Base-by-base conservation (phyloP, 2,113 vertebrate species). In the Calypte anna region DNA sequence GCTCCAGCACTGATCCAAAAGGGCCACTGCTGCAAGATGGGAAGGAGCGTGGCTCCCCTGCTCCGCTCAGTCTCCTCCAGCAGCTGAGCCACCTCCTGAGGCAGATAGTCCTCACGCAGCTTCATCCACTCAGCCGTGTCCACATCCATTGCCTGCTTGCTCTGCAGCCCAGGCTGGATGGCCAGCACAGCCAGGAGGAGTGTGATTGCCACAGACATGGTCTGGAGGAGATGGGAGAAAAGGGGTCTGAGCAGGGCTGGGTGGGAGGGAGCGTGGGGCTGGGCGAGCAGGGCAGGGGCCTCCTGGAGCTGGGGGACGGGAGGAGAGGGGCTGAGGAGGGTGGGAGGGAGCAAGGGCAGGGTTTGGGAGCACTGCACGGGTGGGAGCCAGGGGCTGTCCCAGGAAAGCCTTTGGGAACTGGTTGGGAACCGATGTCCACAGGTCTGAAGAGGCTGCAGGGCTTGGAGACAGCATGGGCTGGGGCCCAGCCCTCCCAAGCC, bases 121-220 rank as follows among this genome's bases (percentile, higher is more conserved):
- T 40, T 9, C 50, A 36, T 54, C 7, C 9, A 5, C 5, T 70
- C 3, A 2, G 6, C 19, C 2, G 7, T 30, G 19, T 7, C 33
- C 18, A 2, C 9, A 6, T 70, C 19, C 6, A 1, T 6, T 19
- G 22, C 7, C 1, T 15, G 12, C 7, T 14, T 4, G 6, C 3
- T 13, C 25, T 38, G 38, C 19, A 8, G 27, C 7, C 13, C 10
- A 1, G 15, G 20, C 51, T 24, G 27, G 36, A 9, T 6, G 28
- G 36, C 36, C 36, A 72, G 36, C 27, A 55, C 10, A 31, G 28
- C 14, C 21, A 55, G 20, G 8, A 20, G 1, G 5, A 57, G 22
- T 22, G 9, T 6, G 13, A 57, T 14, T 19, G 5, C 12, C 2
- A 5, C 16, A 14, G 21, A 38, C 70, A 44, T 74, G 30, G 38